Conservation (phyloP, 1,140 invertebrate genomes). For the Agraylea sexmaculata region DNA sequence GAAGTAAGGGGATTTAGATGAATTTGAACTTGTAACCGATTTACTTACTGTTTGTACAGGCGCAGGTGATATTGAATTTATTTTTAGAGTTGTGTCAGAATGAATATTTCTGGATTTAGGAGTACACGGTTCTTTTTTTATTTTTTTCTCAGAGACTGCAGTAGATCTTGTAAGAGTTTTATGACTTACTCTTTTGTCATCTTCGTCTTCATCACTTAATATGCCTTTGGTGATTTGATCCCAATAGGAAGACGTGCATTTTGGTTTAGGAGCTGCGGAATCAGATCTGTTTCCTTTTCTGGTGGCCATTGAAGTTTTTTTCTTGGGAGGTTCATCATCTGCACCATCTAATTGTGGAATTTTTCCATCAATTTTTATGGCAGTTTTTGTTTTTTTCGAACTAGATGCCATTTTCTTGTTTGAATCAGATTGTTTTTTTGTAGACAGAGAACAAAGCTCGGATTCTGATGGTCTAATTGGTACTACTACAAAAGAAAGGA, state of each 20-base stretch:
- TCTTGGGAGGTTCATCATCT: constrained; percentile 28
- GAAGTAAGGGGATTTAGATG: too few relatives aligned
- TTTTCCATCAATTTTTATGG: constrained; percentile 23
- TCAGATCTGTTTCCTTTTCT: constrained; percentile 7
- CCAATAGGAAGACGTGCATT: constrained; percentile 15
- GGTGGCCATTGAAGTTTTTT: constrained; percentile 8
- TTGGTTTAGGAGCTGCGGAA: neutral
- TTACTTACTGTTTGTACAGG: constrained; percentile 25
- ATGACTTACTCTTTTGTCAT: constrained; percentile 18
- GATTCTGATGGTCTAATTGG: constrained; percentile 46
- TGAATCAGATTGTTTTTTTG: constrained; percentile 29
- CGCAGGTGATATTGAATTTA: constrained; percentile 11
- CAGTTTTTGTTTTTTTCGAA: constrained; percentile 11
- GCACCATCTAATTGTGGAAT: constrained; percentile 45
- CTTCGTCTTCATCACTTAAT: constrained; percentile 14
- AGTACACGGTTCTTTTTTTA: neutral
- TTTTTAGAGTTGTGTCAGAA: neutral
- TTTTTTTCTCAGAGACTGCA: constrained; percentile 1
- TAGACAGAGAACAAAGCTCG: constrained; percentile 46
- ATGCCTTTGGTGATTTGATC: constrained; percentile 16
- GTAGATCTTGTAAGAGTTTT: constrained; percentile 5
- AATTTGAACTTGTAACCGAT: constrained; percentile 30
- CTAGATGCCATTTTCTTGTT: constrained; percentile 22
- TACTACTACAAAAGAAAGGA: constrained; percentile 54
- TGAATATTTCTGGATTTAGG: neutral